These are phyloP conservation scores for Adrianichthys oophorus DNA, from an alignment of 2,797 vertebrate species.

Conservation along the genomic window DNA sequence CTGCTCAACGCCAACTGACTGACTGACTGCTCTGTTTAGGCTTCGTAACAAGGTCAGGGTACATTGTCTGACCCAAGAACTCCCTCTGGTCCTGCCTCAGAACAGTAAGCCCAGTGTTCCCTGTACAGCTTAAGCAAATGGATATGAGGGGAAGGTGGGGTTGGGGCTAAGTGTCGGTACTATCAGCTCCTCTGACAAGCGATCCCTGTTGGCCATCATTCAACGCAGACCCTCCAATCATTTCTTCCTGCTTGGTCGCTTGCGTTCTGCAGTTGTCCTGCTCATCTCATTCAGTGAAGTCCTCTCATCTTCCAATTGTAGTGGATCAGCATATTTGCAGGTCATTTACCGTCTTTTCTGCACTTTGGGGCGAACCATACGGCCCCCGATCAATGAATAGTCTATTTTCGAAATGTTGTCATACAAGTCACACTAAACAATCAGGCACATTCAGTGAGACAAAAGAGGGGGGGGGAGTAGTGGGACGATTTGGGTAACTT, in stretches of 20 bases:
- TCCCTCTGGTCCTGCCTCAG: constrained; percentile 17
- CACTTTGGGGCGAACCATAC: too few species aligned
- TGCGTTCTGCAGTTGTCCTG: constrained; percentile 29
- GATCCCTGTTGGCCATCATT: constrained; percentile 51
- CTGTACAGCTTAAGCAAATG: constrained; percentile 42
- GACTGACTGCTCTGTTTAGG: constrained; percentile 61
- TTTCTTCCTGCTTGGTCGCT: constrained; percentile 34
- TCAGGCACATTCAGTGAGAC: too few species aligned
- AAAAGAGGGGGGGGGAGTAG: neutral
- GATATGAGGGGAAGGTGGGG: constrained; percentile 17
- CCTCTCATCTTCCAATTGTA: constrained; percentile 18
- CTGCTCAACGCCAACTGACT: constrained; percentile 51
- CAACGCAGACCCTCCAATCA: constrained; percentile 40
- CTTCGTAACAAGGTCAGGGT: constrained; percentile 51
- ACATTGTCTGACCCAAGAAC: constrained; percentile 33
- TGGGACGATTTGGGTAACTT: neutral
- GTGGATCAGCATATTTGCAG: constrained; percentile 30
- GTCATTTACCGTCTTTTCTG: constrained; percentile 6
- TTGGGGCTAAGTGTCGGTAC: constrained; percentile 10
- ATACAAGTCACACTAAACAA: too few species aligned
- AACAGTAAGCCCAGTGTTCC: constrained; percentile 15
- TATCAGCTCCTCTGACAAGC: constrained; percentile 51
- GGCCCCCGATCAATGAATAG: too few species aligned
- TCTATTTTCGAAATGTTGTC: too few species aligned
- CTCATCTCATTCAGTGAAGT: constrained; percentile 19